Evolutionary conservation across 2,113 vertebrate genomes (phyloP), one percentile per base, ranked within the genome.

Genomic region (Hoplias malabaricus): DNA sequence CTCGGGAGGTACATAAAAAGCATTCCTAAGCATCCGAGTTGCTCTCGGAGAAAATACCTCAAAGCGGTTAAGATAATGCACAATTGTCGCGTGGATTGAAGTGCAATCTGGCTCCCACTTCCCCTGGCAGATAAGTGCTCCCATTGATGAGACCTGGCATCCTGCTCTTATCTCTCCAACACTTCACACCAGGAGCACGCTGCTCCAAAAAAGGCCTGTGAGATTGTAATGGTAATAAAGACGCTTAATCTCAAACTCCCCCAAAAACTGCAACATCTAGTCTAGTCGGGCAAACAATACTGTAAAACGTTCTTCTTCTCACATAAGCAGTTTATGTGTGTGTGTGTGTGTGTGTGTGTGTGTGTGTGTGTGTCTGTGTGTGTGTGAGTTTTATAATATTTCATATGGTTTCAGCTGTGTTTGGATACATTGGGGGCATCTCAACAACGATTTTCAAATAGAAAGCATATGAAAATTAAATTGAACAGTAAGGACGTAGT

Each of bases 61-160:
- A 90, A 91, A 91, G 91, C 86, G 77, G 85, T 84, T 84, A 85
- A 93, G 92, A 92, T 93, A 93, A 93, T 93, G 89, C 88, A 89
- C 82, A 79, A 73, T 73, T 79, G 59, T 75, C 57, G 65, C 87
- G 91, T 92, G 92, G 91, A 93, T 92, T 93, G 90, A 91, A 92
- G 89, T 85, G 88, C 89, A 93, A 92, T 92, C 91, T 92, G 89
- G 86, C 87, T 89, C 85, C 87, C 91, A 90, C 88, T 90, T 92
- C 88, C 89, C 83, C 82, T 83, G 80, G 16, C 56, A 92, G 92
- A 93, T 92, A 93, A 92, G 88, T 90, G 83, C 88, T 89, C 81
- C 87, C 90, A 90, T 89, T 92, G 92, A 92, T 90, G 90, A 90
- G 89, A 91, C 90, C 90, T 92, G 89, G 89, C 87, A 92, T 90